These are phyloP conservation scores for Tipula confusa DNA, from an alignment of 2,888 invertebrate genomes.

Conservation along the genomic window DNA sequence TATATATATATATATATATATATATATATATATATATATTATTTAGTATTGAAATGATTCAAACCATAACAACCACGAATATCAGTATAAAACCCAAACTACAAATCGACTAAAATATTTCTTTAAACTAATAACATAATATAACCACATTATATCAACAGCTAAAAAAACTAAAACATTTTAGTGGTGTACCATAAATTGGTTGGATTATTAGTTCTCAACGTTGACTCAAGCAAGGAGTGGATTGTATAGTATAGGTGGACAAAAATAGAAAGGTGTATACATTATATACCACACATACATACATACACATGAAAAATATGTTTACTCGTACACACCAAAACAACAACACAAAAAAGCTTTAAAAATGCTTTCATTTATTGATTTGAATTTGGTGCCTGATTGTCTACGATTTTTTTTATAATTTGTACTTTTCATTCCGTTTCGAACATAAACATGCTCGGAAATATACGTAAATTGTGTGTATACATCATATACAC, in stretches of 20 bases:
- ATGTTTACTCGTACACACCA: not conserved
- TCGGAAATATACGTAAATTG: not conserved
- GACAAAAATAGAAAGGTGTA: not conserved
- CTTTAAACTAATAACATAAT: not conserved
- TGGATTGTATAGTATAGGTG: not conserved
- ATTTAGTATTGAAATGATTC: not conserved
- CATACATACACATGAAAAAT: not conserved
- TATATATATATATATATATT: not conserved
- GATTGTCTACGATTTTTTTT: not conserved
- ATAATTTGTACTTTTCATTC: not conserved
- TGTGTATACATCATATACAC: too few relatives aligned
- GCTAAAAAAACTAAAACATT: not conserved
- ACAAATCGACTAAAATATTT: not conserved
- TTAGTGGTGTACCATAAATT: not conserved
- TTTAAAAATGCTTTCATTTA: not conserved
- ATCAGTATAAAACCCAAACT: not conserved
- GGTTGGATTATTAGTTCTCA: not conserved
- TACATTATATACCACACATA: not conserved
- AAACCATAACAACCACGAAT: not conserved
- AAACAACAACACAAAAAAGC: not conserved
- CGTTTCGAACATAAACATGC: not conserved
- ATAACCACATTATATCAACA: not conserved
- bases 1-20: not conserved
- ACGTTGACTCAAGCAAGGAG: not conserved
- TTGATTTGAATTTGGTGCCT: not conserved